These are phyloP conservation scores for Perca schrenkii DNA, from an alignment of 2,113 vertebrate genomes.

Conservation along the genomic window DNA sequence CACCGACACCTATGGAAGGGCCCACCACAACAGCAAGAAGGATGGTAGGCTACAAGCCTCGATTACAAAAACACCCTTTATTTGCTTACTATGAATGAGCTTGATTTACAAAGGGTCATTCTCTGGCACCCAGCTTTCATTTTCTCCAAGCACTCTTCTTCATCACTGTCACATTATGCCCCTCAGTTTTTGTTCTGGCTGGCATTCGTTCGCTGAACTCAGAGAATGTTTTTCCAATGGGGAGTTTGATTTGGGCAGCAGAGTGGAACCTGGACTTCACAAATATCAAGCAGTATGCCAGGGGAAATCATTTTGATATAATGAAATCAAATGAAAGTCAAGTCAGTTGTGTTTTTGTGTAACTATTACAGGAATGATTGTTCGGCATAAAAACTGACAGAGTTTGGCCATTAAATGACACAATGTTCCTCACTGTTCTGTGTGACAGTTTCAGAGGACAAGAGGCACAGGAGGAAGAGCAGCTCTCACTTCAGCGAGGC, in stretches of 20 bases:
- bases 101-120: constrained; percentile 55
- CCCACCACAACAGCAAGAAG: constrained; percentile 77
- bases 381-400: background rate
- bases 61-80: constrained; percentile 13
- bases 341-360: constrained; percentile 11
- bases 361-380: background rate
- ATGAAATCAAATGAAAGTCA: constrained; percentile 16
- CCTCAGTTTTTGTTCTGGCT: constrained; percentile 41
- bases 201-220: constrained; percentile 43
- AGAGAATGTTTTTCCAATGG: constrained; percentile 47
- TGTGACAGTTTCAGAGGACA: constrained; percentile 81
- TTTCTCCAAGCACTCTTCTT: constrained; percentile 48
- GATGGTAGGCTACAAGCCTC: constrained; percentile 83
- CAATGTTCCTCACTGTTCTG: background rate
- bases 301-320: constrained; percentile 7
- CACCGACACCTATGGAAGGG: constrained; percentile 87
- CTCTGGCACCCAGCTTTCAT: constrained; percentile 50
- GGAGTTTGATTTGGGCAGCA: constrained; percentile 43
- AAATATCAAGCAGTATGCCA: constrained; percentile 24
- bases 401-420: background rate
- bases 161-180: constrained; percentile 70
- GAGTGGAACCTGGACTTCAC: constrained; percentile 50
- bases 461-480: constrained; percentile 85
- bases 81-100: constrained; percentile 39
- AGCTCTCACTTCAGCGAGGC: constrained; percentile 86